A percentile compares a stretch with the other conserved stretches of the same genome.
phyloP scores from a whole-genome alignment of 2,888 invertebrate genomes.

The Lepas anatifera region DNA sequence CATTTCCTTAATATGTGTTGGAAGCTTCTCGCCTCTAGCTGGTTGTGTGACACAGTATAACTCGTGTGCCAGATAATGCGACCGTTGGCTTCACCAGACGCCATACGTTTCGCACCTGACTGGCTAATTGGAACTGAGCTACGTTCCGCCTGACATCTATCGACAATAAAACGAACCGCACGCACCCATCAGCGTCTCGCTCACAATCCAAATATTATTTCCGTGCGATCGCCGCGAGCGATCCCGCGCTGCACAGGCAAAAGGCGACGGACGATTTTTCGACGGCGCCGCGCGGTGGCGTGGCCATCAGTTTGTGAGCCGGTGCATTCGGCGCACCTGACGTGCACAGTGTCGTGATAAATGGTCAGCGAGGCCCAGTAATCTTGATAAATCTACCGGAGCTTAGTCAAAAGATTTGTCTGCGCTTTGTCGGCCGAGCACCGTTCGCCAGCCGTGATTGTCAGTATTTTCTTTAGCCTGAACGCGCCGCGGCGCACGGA shows the following conservation, averaged over 20 bases:
- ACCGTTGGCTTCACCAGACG: neutral
- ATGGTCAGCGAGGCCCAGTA: neutral
- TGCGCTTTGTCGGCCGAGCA: neutral
- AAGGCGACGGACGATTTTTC: neutral
- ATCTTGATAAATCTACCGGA: neutral
- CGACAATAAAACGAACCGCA: neutral
- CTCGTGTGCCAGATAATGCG: neutral
- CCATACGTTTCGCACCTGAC: neutral
- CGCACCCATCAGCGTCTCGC: neutral
- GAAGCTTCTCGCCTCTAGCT: too few species aligned
- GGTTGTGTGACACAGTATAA: too few species aligned
- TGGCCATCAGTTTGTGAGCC: neutral
- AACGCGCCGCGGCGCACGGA: neutral
- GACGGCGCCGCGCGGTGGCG: neutral
- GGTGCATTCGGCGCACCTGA: slow-evolving; percentile 2
- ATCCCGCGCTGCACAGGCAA: neutral
- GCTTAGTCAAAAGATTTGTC: slow-evolving; percentile 3
- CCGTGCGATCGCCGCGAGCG: neutral
- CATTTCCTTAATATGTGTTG: too few species aligned
- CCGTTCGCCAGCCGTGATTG: neutral
- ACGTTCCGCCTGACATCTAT: neutral
- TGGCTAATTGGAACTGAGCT: neutral
- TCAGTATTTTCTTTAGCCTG: neutral
- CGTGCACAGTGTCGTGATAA: slow-evolving; percentile 1
- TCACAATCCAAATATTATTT: neutral